Evolutionary conservation across 92 coral and sea anemone species (phyloP).

Genomic region (Porites cylindrica): DNA sequence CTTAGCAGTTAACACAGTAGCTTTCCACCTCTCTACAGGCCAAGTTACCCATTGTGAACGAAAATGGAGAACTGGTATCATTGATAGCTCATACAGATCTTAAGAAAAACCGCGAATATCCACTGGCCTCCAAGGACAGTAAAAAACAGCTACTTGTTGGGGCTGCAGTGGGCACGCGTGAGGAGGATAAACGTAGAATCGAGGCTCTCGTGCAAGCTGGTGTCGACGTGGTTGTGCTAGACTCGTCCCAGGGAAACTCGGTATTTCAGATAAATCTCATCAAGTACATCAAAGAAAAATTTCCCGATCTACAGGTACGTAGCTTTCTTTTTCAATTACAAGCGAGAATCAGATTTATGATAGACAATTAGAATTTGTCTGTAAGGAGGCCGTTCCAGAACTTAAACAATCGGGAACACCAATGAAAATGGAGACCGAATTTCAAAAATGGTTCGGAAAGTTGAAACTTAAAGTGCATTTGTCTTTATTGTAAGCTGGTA

Average conservation of each 20-base stretch:
- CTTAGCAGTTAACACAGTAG: no score
- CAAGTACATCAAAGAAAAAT: conserved; percentile 81
- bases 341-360: no score
- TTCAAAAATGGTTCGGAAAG: not conserved
- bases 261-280: conserved; percentile 81
- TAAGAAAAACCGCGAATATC: conserved; percentile 95
- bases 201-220: conserved; percentile 97
- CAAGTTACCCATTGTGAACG: conserved; percentile 95
- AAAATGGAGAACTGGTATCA: conserved; percentile 84
- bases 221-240: conserved; percentile 93
- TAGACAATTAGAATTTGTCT: no score
- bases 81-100: conserved; percentile 95
- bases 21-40: conserved; percentile 38
- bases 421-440: not conserved
- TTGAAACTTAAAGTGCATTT: not conserved
- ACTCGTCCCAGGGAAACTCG: conserved; percentile 99
- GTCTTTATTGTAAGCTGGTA: not conserved
- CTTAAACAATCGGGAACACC: not conserved
- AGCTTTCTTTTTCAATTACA: no score
- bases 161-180: conserved; percentile 95
- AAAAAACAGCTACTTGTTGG: conserved; percentile 94
- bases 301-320: conserved; percentile 84
- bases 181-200: conserved; percentile 82
- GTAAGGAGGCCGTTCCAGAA: not conserved
- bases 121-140: conserved; percentile 91